Evolutionary conservation across 1,140 invertebrate species (phyloP), one percentile per base, ranked within the genome.

Genomic region (Caerostris darwini): DNA sequence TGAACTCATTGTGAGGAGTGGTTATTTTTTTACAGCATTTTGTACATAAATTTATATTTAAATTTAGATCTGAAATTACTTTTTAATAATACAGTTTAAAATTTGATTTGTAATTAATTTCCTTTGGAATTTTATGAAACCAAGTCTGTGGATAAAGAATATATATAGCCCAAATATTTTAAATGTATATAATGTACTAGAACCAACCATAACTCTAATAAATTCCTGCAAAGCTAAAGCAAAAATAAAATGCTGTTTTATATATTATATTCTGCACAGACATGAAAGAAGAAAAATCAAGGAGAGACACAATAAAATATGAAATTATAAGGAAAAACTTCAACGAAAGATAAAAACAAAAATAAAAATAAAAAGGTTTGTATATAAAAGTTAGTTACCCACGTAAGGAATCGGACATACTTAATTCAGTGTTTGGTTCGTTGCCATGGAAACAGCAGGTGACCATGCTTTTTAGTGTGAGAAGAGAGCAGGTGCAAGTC

Each of bases 381-480:
- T 56, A 90, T 90, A 50, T 67, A 90, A 69, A 71, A 50, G 59
- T 71, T 77, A 59, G 88, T 53, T 77, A 90, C 67, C 71, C 56
- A 7, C 69, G 34, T 61, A 69, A 89, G 59, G 71, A 91, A 91
- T 34, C 57, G 57, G 57, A 91, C 50, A 82, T 82, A 54, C 67
- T 91, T 91, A 91, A 91, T 91, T 91, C 89, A 91, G 89, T 91
- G 89, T 91, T 91, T 91, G 67, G 8, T 34, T 14, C 7, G 89
- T 91, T 58, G 5, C 71, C 89, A 91, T 91, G 56, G 89, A 10
- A 61, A 91, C 69, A 3, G 54, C 89, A 82, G 69, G 89, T 91
- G 89, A 82, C 89, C 67, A 19, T 50, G 87, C 61, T 90, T 54
- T 64, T 71, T 56, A 34, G 5, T 19, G 89, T 91, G 89, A 56